phyloP scores from a whole-genome alignment of 2,888 invertebrate genomes.

The Mesodorylaimus sp. region DNA sequence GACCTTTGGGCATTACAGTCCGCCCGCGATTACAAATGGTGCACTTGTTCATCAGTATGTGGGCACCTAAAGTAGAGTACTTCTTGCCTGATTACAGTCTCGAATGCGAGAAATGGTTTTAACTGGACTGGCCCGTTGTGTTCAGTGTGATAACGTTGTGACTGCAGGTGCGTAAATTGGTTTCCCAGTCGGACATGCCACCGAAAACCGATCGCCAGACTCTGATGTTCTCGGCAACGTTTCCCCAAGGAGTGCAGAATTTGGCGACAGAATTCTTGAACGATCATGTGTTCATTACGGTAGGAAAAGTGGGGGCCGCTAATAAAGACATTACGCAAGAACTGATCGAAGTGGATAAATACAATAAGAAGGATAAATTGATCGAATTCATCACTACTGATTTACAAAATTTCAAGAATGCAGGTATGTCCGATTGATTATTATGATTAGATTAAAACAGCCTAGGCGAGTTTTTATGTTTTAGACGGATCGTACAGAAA shows the following conservation, averaged over 20 bases:
- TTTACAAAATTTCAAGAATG: slow-evolving; percentile 12
- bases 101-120: too few species aligned
- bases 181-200: slow-evolving; percentile 25
- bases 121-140: too few species aligned
- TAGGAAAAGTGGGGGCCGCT: slow-evolving; percentile 80
- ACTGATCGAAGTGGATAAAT: slow-evolving; percentile 31
- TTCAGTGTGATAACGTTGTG: too few species aligned
- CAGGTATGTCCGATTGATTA: too few species aligned
- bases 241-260: slow-evolving; percentile 51
- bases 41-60: too few species aligned
- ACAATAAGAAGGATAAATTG: slow-evolving; percentile 55
- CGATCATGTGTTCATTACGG: slow-evolving; percentile 60
- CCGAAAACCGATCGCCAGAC: slow-evolving; percentile 25
- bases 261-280: slow-evolving; percentile 56
- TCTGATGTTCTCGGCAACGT: slow-evolving; percentile 55
- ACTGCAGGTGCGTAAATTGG: background rate
- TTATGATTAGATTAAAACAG: too few species aligned
- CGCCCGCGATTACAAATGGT: too few species aligned
- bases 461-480: background rate
- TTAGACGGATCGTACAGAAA: background rate
- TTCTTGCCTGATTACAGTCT: too few species aligned
- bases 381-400: slow-evolving; percentile 44
- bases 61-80: too few species aligned
- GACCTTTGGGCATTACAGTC: too few species aligned
- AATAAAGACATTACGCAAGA: slow-evolving; percentile 70